These are phyloP conservation scores for Pissodes strobi DNA, from an alignment of 1,140 invertebrate genomes.

Conservation along the genomic window DNA sequence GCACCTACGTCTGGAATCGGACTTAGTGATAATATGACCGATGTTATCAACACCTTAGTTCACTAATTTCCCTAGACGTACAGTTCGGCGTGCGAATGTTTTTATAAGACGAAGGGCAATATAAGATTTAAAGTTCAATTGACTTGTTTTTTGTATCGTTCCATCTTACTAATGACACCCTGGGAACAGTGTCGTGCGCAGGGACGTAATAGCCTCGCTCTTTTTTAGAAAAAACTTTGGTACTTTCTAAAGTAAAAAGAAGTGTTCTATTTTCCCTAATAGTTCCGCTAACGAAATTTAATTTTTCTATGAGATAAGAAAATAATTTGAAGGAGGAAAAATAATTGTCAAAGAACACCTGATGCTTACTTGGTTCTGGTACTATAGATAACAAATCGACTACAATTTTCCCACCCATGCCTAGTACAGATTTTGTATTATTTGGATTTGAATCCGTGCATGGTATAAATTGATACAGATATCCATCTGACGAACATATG, in stretches of 20 bases:
- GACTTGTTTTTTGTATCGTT: constrained; percentile 38
- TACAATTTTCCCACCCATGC: constrained; percentile 30
- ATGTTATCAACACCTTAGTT: background rate
- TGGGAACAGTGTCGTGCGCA: constrained; percentile 21
- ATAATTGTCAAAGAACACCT: constrained; percentile 33
- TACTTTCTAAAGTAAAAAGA: constrained; percentile 6
- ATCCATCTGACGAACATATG: constrained; percentile 24
- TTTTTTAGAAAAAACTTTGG: constrained; percentile 15
- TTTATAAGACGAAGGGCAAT: constrained; percentile 24
- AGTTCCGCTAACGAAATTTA: constrained; percentile 28
- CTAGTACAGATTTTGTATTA: constrained; percentile 5
- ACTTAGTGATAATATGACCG: constrained; percentile 15
- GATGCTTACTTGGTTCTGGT: too few species aligned
- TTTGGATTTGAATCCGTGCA: constrained; percentile 24
- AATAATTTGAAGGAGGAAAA: too few species aligned
- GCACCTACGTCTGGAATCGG: constrained; percentile 14
- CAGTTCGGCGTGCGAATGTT: constrained; percentile 1
- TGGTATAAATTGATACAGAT: constrained; percentile 29
- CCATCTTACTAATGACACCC: constrained; percentile 33
- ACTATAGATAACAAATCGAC: constrained; percentile 15
- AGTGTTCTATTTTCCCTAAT: constrained; percentile 31
- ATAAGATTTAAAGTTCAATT: constrained; percentile 38
- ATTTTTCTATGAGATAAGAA: constrained; percentile 12
- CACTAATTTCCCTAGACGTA: constrained; percentile 16
- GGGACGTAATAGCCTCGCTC: constrained; percentile 28